phyloP scores from a whole-genome alignment of 2,113 vertebrate species.

The Pygoscelis adeliae region DNA sequence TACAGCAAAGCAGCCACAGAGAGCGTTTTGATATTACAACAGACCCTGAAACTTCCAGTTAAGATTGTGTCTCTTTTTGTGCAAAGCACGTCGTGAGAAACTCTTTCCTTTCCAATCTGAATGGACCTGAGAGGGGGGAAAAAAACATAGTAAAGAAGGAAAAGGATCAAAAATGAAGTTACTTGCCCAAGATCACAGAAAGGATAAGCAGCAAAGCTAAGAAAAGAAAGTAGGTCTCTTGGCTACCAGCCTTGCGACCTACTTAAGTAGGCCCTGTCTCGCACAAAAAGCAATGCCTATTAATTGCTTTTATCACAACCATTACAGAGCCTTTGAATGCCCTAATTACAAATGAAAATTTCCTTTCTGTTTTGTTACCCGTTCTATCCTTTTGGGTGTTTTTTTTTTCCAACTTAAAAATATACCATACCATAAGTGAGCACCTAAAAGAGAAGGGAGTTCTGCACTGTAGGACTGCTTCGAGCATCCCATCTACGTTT shows the following conservation, averaged over 20 bases:
- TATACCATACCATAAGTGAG: background rate
- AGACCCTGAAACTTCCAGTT: background rate
- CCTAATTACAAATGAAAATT: slow-evolving; percentile 7
- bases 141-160: background rate
- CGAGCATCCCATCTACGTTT: background rate
- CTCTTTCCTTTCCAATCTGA: background rate
- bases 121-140: background rate
- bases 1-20: background rate
- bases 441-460: background rate
- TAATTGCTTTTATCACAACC: slow-evolving; percentile 14
- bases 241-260: background rate
- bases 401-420: background rate
- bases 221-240: slow-evolving; percentile 7
- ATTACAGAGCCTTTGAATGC: background rate
- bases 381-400: background rate
- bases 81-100: background rate
- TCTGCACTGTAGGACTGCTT: background rate
- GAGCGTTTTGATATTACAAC: background rate
- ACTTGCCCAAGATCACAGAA: background rate
- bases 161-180: background rate
- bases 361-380: background rate
- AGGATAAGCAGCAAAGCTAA: background rate
- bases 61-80: background rate
- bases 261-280: background rate
- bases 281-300: background rate